Base-by-base conservation (phyloP, 1,140 invertebrate species). In the Drosophila jambulina region DNA sequence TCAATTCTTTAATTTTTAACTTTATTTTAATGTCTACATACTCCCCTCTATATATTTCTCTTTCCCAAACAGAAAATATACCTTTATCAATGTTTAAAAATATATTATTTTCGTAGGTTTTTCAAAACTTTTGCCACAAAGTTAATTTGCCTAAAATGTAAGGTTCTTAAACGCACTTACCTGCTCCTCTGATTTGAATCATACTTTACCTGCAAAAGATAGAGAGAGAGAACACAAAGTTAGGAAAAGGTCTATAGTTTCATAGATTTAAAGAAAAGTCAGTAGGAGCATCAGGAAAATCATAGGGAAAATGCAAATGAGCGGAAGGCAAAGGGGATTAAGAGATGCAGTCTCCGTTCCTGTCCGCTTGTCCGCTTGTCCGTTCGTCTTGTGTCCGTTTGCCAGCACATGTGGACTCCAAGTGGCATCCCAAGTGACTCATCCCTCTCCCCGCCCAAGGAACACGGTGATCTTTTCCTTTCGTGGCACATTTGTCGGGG, bases 131-230 rank as follows among this genome's bases (percentile, higher is more conserved):
- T 27, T 36, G 67, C 56, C 69, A 46, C 69, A 71, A 71, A 72
- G 67, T 72, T 60, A 72, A 72, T 57, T 58, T 65, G 32, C 19
- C 15, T 34, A 9, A 23, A 27, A 19, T 25, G 32, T 17, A 29
- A n/a, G 15, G 12, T 36, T 64, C 21, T 19, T 42, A 46, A 49
- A 60, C 38, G 34, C 61, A 88, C 84, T 88, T 88, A 88, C 84
- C 84, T 88, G 72, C n/a, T 10, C 21, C 27, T n/a, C n/a, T 9
- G 25, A 1, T 40, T 48, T 27, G 12, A 32, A 56, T 61, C 65
- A 84, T 88, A 88, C 84, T 83, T 88, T 88, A 88, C 84, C 84
- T 88, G 77, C 49, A 82, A 82, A 9, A 51, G 42, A 70, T 13
- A 48, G 17, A 40, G 25, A 69, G 10, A 29, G 7, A 19, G 25